Conservation (phyloP, 2,888 invertebrate genomes). For the Rhagonycha lutea region DNA sequence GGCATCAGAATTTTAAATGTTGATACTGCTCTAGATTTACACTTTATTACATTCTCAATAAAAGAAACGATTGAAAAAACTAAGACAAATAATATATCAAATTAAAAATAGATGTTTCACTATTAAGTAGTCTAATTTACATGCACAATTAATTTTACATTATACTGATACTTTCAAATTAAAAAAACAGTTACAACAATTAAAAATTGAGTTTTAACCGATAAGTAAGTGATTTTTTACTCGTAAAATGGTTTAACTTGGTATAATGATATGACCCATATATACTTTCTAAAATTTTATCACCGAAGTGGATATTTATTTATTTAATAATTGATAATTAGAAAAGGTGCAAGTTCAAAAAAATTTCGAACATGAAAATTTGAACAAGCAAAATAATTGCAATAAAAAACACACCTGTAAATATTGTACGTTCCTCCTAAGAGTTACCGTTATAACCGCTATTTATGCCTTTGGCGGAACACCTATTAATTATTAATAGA, state of each 20-base stretch:
- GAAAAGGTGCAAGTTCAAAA: not conserved
- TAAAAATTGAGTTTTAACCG: not conserved
- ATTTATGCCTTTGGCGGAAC: not conserved
- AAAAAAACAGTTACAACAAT: not conserved
- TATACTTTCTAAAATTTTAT: not conserved
- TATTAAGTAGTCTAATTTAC: not conserved
- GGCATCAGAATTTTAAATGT: not conserved
- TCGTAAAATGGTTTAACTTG: not conserved
- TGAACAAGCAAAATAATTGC: not conserved
- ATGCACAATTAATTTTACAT: not conserved
- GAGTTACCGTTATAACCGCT: slow-evolving; percentile 13
- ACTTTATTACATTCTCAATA: not conserved
- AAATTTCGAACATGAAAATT: not conserved
- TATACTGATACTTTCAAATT: not conserved
- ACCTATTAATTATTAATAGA: slow-evolving; percentile 3
- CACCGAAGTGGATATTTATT: not conserved
- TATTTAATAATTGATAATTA: not conserved
- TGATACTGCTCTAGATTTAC: not conserved
- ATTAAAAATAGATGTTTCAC: not conserved
- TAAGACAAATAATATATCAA: not conserved
- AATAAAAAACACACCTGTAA: not conserved
- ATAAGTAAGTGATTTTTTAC: not conserved
- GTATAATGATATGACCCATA: not conserved
- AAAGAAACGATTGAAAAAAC: not conserved
- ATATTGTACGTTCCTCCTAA: not conserved